Evolutionary conservation across 30 jellyfish, hydroid and myxozoan species (phyloP), one percentile per base, ranked within the genome.

Genomic region (Mastigias papua): DNA sequence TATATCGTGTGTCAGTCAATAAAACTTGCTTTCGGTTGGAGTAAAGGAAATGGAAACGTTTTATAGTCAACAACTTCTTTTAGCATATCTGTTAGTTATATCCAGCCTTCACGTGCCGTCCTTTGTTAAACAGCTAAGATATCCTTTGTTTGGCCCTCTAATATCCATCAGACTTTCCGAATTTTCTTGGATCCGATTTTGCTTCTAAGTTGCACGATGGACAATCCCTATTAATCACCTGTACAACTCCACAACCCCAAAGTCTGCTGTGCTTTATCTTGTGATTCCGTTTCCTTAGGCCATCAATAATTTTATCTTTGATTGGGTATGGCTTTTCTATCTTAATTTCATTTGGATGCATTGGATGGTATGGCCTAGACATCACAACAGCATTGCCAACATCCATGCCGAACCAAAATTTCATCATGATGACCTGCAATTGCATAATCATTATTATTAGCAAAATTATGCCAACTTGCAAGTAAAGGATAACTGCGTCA

Each of bases 141-240:
- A n/a, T 23, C 4, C 2, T 15, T 23, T 21, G 13, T 26, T 0
- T 11, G 35, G 1, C 4, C 42, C 21, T 37, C 68, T 91, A 91
- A 58, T 82, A 91, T 46, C 98, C 98, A 58, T 65, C 98, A 27
- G 91, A 48, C 31, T 63, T 61, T 19, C 96, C 97, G 0, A 22
- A 48, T 69, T 89, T 93, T 37, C 98, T 75, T 7, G 97, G 97
- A 58, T 93, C 98, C 28, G 92, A 30, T 51, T 87, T 88, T n/a
- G 97, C 97, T 23, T 67, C 50, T 29, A 93, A 34, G n/a, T 31
- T 63, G 9, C 89, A 86, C 5, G 66, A 86, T 23, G 80, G 69
- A 11, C 73, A 63, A 4, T 89, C 92, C 32, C 80, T 75, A 58
- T 67, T 70, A 8, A 93, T 13, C 33, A 96, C 97, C 72, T 81